These are phyloP conservation scores for Junco hyemalis DNA, from an alignment of 2,113 vertebrate genomes.

Conservation along the genomic window DNA sequence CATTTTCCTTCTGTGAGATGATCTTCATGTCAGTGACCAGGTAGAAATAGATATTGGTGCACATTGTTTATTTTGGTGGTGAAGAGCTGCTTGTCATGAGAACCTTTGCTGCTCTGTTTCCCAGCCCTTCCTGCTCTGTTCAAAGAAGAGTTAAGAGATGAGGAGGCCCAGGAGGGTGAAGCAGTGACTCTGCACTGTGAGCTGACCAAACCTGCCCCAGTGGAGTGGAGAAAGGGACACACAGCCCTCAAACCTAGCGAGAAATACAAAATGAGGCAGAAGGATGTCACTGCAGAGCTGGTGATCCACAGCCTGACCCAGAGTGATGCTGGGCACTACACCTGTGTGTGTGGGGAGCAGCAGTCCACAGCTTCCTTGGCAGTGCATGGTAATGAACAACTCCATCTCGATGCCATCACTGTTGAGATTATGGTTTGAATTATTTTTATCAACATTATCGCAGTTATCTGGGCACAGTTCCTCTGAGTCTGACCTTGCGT, in stretches of 20 bases:
- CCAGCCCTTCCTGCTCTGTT: conserved; percentile 72
- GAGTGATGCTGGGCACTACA: conserved; percentile 74
- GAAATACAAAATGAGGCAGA: conserved; percentile 71
- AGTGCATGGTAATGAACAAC: conserved; percentile 35
- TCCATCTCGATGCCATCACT: not conserved
- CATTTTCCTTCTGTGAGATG: not conserved
- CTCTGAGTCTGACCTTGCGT: not conserved
- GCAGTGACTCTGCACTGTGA: conserved; percentile 75
- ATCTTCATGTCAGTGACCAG: not conserved
- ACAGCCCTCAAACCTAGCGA: conserved; percentile 43
- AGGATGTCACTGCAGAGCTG: conserved; percentile 70
- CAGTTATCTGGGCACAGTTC: not conserved
- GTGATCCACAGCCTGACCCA: conserved; percentile 61
- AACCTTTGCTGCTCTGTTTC: conserved; percentile 26
- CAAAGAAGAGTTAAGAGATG: conserved; percentile 73
- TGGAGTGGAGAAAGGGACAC: conserved; percentile 74
- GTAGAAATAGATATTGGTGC: not conserved
- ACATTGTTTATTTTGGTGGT: not conserved
- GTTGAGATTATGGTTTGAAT: not conserved
- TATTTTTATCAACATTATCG: rapidly evolving
- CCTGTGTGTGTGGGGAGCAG: conserved; percentile 73
- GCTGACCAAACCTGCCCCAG: conserved; percentile 73
- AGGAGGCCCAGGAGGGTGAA: conserved; percentile 41
- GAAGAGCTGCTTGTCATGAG: not conserved
- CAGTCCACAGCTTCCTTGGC: conserved; percentile 56